Evolutionary conservation across 1,140 invertebrate genomes (phyloP), one percentile per base, ranked within the genome.

Genomic region (Pseudomyrmex sp.): DNA sequence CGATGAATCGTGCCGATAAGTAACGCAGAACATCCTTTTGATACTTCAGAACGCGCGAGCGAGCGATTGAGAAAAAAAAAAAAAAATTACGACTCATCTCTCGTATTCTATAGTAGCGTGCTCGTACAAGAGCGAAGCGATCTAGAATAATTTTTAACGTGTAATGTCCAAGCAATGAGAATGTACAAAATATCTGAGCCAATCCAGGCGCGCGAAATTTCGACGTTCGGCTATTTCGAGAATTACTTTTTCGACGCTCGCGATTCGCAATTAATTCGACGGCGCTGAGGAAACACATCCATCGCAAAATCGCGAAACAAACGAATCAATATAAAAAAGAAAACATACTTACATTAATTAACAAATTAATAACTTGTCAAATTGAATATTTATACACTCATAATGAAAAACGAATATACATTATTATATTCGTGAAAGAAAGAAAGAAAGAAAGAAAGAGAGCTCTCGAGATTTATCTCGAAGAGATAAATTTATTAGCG

Each of bases 101-200:
- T n/a, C 52, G 58, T 77, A 20, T 70, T 54, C 72, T 59, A 44
- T 20, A 59, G 44, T 23, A 66, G 23, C 66, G 76, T 54, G 63
- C 65, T 69, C 54, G 35, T 70, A 50, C 70, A 54, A 72, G 76
- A 54, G 54, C 66, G 59, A 80, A 80, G 76, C 76, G 56, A 70
- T 70, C 66, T 80, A 80, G 76, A 58, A 80, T 80, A 80, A 80
- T 72, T 80, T 80, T 80, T 35, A 35, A 80, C 54, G 76, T 80
- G 69, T 82, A 82, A 75, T 58, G 58, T 82, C 70, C 69, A 82
- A 82, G 46, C n/a, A 35, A 35, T 35, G 35, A 35, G 23, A 82
- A 82, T 82, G 79, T 82, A 82, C 79, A 82, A 82, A 82, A 35
- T 75, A 61, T 75, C 52, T 65, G 58, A 74, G 70, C 72, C 69